Conservation (phyloP, 2,888 invertebrate genomes). For the Quadroppia sp. region DNA sequence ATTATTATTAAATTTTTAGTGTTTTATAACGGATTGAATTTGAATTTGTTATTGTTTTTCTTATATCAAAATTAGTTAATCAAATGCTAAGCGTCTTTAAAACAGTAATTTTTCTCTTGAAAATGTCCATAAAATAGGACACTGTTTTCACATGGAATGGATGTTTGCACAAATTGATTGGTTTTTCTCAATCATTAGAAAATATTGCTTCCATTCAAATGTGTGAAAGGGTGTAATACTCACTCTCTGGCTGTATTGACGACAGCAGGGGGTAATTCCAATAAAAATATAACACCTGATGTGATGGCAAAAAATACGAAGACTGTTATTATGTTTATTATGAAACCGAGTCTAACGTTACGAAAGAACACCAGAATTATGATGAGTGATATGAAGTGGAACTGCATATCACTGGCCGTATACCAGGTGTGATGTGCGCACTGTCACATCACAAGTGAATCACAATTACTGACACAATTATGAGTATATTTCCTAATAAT, state of each 20-base stretch:
- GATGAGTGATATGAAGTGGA: constrained; percentile 37
- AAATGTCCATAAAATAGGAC: no score
- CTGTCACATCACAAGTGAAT: constrained; percentile 11
- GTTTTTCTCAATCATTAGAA: not conserved
- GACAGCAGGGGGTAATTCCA: constrained; percentile 23
- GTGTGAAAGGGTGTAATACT: constrained; percentile 7
- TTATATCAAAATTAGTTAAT: no score
- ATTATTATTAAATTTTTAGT: no score
- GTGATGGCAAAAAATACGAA: not conserved
- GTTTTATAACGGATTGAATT: no score
- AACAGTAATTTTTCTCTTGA: no score
- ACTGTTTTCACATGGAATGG: no score
- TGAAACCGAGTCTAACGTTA: not conserved
- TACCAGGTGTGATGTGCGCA: constrained; percentile 43
- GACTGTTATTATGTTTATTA: not conserved
- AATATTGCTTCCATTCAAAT: not conserved
- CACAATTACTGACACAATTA: no score
- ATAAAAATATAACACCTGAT: not conserved
- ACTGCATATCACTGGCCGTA: constrained; percentile 41
- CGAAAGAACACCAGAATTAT: not conserved
- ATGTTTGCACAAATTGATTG: no score
- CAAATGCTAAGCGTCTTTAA: not conserved
- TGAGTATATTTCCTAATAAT: not conserved
- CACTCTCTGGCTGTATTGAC: not conserved
- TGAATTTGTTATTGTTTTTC: no score